A percentile compares a stretch with the other conserved stretches of the same genome.
phyloP scores from a whole-genome alignment of 2,113 vertebrate species.

The Eptatretus burgeri region DNA sequence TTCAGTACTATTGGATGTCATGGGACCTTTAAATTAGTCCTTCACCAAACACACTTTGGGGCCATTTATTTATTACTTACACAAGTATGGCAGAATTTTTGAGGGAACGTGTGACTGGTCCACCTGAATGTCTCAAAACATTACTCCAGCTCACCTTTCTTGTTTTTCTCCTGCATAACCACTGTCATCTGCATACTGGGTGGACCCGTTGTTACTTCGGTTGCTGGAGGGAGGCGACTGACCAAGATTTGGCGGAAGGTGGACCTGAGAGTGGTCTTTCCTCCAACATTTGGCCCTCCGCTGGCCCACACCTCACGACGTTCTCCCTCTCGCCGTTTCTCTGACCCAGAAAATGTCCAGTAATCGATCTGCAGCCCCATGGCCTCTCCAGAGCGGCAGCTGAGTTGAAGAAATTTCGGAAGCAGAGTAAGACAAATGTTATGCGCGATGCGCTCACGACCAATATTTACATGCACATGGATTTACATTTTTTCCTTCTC shows the following conservation, averaged over 20 bases:
- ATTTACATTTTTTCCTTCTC: no score
- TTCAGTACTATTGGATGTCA: no score
- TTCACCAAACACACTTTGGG: no score
- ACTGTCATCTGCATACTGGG: conserved; percentile 64
- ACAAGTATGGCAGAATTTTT: no score
- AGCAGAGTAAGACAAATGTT: no score
- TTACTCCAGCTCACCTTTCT: conserved; percentile 29
- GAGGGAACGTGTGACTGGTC: no score
- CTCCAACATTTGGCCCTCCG: conserved; percentile 8
- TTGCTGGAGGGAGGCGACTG: conserved; percentile 25
- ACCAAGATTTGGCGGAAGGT: conserved; percentile 62
- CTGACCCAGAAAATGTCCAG: conserved; percentile 39
- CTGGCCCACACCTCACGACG: conserved; percentile 10
- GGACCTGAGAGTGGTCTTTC: conserved; percentile 57
- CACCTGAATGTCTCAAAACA: no score
- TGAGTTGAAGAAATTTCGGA: no score
- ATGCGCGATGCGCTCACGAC: no score
- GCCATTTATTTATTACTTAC: no score
- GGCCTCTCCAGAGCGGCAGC: conserved; percentile 21
- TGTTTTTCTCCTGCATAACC: conserved; percentile 73
- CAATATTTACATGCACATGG: no score
- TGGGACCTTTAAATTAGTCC: no score
- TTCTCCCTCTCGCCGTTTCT: conserved; percentile 40
- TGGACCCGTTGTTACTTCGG: conserved; percentile 13
- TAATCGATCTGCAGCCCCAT: conserved; percentile 70